phyloP scores from a whole-genome alignment of 2,797 vertebrate genomes.

The Manis pentadactyla region DNA sequence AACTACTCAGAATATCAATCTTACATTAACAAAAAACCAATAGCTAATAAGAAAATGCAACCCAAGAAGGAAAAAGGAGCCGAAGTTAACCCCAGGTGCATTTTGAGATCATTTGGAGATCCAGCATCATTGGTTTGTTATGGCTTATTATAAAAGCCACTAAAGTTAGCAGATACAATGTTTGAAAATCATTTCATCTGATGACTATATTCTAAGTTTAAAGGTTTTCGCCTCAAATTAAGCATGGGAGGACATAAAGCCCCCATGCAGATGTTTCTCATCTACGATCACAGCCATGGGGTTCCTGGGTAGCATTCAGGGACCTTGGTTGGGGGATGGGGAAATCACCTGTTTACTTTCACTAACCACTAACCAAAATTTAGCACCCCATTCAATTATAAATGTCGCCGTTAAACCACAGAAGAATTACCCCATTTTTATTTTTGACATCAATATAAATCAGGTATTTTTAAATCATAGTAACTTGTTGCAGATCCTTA shows the following conservation, averaged over 20 bases:
- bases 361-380: not conserved
- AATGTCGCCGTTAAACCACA: not conserved
- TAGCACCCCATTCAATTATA: not conserved
- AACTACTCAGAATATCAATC: constrained; percentile 40
- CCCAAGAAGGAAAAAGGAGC: not conserved
- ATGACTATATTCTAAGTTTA: constrained; percentile 28
- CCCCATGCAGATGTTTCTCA: not conserved
- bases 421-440: not conserved
- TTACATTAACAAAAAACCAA: constrained; percentile 22
- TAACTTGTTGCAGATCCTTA: constrained; percentile 36
- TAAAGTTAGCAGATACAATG: constrained; percentile 2
- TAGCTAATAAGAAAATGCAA: not conserved
- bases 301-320: not conserved
- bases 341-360: not conserved
- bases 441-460: constrained; percentile 56
- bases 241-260: not conserved
- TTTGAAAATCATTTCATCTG: constrained; percentile 33
- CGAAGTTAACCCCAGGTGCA: not conserved
- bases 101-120: not conserved
- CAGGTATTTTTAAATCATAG: constrained; percentile 13
- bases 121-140: not conserved
- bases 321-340: fast-evolving
- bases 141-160: constrained; percentile 35
- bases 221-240: constrained; percentile 16
- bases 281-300: constrained; percentile 33